A percentile compares a stretch with the other conserved stretches of the same genome.
These are phyloP conservation scores for Paragorgia papillata DNA, from an alignment of 92 coral and sea anemone species.

Conservation along the genomic window DNA sequence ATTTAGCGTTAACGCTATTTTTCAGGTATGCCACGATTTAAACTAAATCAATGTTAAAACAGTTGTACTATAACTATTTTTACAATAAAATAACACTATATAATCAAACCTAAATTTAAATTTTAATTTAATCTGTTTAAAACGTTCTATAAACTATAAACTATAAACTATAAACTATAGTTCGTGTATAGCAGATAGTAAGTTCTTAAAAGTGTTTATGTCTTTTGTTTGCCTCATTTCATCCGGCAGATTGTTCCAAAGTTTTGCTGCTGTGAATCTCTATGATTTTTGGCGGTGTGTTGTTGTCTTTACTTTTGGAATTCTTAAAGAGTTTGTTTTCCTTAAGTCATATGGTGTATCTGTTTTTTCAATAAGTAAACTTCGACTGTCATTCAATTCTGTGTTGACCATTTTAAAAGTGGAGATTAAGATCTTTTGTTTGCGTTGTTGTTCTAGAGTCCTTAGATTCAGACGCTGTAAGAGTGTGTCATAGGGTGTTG, in stretches of 20 bases:
- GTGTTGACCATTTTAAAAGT: not conserved
- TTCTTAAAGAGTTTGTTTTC: slow-evolving; percentile 9
- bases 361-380: not conserved
- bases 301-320: not conserved
- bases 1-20: too few species aligned
- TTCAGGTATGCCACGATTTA: too few species aligned
- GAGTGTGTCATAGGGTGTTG: not conserved
- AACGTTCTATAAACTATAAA: too few species aligned
- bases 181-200: too few species aligned
- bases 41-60: too few species aligned
- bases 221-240: too few species aligned
- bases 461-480: not conserved
- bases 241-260: slow-evolving; percentile 6
- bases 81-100: too few species aligned
- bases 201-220: too few species aligned
- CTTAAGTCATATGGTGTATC: not conserved
- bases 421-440: not conserved
- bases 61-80: too few species aligned
- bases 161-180: too few species aligned
- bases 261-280: slow-evolving; percentile 6
- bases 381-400: not conserved
- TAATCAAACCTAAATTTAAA: too few species aligned
- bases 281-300: not conserved
- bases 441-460: not conserved
- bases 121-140: too few species aligned